A percentile compares a stretch with the other conserved stretches of the same genome.
Evolutionary conservation across 1,140 invertebrate genomes (phyloP).

Genomic region (Teleopsis dalmanni): DNA sequence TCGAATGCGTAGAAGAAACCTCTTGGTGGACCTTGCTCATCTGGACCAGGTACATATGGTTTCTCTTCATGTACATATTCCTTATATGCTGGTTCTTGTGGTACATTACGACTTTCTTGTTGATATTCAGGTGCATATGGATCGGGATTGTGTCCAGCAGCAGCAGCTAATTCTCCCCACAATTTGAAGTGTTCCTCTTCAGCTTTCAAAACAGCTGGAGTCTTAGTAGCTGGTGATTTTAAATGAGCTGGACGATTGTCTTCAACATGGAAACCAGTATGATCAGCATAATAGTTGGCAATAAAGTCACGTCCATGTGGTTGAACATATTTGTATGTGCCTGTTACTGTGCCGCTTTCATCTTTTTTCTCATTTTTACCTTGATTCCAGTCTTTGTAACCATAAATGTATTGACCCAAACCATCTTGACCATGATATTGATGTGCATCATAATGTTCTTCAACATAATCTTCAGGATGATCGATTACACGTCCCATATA

Average conservation of each 20-base stretch:
- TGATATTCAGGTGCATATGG: slow-evolving; percentile 42
- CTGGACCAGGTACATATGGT: slow-evolving; percentile 35
- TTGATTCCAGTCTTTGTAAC: slow-evolving; percentile 57
- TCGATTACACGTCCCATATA: slow-evolving; percentile 53
- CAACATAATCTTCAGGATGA: slow-evolving; percentile 55
- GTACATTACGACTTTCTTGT: slow-evolving; percentile 31
- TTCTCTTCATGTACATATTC: slow-evolving; percentile 35
- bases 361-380: slow-evolving; percentile 49
- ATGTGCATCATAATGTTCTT: slow-evolving; percentile 57
- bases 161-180: slow-evolving; percentile 55
- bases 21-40: slow-evolving; percentile 53
- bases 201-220: slow-evolving; percentile 52
- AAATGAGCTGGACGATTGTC: slow-evolving; percentile 56
- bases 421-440: slow-evolving; percentile 59
- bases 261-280: slow-evolving; percentile 57
- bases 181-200: slow-evolving; percentile 54
- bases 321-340: slow-evolving; percentile 41
- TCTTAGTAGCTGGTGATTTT: slow-evolving; percentile 52
- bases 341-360: slow-evolving; percentile 33
- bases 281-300: slow-evolving; percentile 57
- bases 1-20: slow-evolving; percentile 61
- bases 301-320: slow-evolving; percentile 40
- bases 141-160: slow-evolving; percentile 47
- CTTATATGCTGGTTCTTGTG: slow-evolving; percentile 24
- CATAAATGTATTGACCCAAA: slow-evolving; percentile 56